Base-by-base conservation (phyloP, 2,113 vertebrate genomes). In the Platysternon megacephalum region DNA sequence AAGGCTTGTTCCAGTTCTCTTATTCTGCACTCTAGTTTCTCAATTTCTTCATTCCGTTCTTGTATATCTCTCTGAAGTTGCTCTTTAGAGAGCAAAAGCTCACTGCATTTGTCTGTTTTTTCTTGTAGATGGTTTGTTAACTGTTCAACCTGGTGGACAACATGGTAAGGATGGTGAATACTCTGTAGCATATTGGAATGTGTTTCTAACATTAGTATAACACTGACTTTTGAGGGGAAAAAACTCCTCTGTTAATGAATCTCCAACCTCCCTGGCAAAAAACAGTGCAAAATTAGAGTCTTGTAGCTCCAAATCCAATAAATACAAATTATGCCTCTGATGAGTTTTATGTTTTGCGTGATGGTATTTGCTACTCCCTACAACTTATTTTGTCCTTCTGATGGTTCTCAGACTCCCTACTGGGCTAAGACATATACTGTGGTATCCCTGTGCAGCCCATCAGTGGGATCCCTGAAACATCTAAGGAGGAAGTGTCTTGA, bases 41-140 rank as follows among this genome's bases (percentile, higher is more conserved):
- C 99, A 91, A 99, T 99, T 98, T 99, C 99, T 96, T 99, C 99
- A 97, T 99, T 97, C 79, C 99, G 98, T 93, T 99, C 99, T 90
- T 98, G 98, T 89, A 99, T 94, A 90, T 99, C 99, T 91, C 99
- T 98, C 97, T 98, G 99, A 98, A 99, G 99, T 94, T 99, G 99
- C 97, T 99, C 99, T 32, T 98, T 99, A 84, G 98, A 98, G 52
- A 99, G 98, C 97, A 99, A 98, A 95, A 99, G 99, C 97, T 99
- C 99, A 97, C 99, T 99, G 98, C 99, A 99, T 95, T 98, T 99
- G 98, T 99, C 99, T 29, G 99, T 98, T 98, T 99, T 99, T 98
- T 99, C 99, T 97, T 99, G 99, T 88, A 99, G 98, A 96, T 99
- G 98, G 90, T 98, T 97, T 96, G 98, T 99, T 98, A 99, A 98